A percentile compares a stretch with the other conserved stretches of the same genome.
Conservation (phyloP, 2,888 invertebrate genomes). For the Lepidocyrtoides sp. region DNA sequence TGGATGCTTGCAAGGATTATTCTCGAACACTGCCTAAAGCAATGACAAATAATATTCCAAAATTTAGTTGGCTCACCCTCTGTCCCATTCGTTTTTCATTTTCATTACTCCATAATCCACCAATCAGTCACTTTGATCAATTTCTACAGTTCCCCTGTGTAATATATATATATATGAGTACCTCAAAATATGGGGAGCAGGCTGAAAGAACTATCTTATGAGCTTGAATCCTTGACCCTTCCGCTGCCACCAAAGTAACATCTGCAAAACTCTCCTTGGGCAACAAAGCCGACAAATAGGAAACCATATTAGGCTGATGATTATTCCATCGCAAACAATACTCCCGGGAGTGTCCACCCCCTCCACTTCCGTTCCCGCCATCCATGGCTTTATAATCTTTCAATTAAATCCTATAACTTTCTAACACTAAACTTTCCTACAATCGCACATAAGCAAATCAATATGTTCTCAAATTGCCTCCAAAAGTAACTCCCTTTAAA, state of each 20-base stretch:
- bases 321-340: slow-evolving; percentile 96
- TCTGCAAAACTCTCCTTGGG: slow-evolving; percentile 95
- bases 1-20: slow-evolving; percentile 86
- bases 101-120: slow-evolving; percentile 1
- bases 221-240: slow-evolving; percentile 95
- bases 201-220: slow-evolving; percentile 96
- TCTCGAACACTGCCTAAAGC: slow-evolving; percentile 86
- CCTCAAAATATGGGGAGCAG: slow-evolving; percentile 97
- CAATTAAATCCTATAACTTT: no score
- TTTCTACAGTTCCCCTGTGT: not conserved
- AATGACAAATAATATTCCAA: not conserved
- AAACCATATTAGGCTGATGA: slow-evolving; percentile 97
- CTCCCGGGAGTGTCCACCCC: slow-evolving; percentile 86
- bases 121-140: not conserved
- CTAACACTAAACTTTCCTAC: no score
- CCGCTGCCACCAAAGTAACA: slow-evolving; percentile 94
- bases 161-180: slow-evolving; percentile 89
- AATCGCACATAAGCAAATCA: no score
- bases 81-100: slow-evolving; percentile 86
- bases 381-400: no score
- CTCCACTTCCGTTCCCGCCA: slow-evolving; percentile 54
- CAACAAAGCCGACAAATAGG: slow-evolving; percentile 94
- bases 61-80: slow-evolving; percentile 85
- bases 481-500: no score
- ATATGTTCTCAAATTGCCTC: no score